Percentiles rank a stretch among this genome's conserved stretches.
Conservation (phyloP, 2,888 invertebrate species). For the Euproctis similis region DNA sequence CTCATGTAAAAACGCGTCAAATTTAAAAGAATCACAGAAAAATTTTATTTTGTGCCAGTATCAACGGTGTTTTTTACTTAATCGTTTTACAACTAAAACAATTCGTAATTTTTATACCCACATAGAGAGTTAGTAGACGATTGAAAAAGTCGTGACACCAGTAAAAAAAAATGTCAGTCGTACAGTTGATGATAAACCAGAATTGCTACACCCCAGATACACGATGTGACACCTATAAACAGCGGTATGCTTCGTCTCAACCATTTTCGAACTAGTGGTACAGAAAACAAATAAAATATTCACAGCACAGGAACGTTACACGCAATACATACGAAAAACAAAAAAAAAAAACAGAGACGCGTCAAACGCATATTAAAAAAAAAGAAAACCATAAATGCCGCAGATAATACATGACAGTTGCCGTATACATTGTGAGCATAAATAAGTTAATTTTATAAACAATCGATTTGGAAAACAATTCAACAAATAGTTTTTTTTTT, state of each 20-base stretch:
- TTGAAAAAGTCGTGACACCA: conserved; percentile 22
- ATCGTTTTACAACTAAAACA: no score
- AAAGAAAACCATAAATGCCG: conserved; percentile 56
- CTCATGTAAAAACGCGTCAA: no score
- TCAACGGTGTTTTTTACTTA: no score
- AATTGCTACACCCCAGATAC: conserved; percentile 86
- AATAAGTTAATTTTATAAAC: conserved; percentile 12
- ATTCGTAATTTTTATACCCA: no score
- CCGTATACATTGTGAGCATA: conserved; percentile 27
- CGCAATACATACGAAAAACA: conserved; percentile 22
- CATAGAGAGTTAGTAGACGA: no score
- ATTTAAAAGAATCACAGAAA: no score
- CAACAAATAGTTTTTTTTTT: conserved; percentile 13
- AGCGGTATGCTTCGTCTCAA: conserved; percentile 82
- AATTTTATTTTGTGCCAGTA: no score
- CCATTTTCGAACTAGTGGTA: conserved; percentile 76
- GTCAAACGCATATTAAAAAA: conserved; percentile 28
- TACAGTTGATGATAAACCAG: conserved; percentile 64
- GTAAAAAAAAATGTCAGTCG: conserved; percentile 34
- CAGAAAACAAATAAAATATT: conserved; percentile 23
- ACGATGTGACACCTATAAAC: conserved; percentile 92
- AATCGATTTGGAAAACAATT: conserved; percentile 29
- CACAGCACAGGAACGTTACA: conserved; percentile 39
- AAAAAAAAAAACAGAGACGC: conserved; percentile 10
- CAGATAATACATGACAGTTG: conserved; percentile 54